phyloP scores from a whole-genome alignment of 2,797 vertebrate species.

The Mus spretus region DNA sequence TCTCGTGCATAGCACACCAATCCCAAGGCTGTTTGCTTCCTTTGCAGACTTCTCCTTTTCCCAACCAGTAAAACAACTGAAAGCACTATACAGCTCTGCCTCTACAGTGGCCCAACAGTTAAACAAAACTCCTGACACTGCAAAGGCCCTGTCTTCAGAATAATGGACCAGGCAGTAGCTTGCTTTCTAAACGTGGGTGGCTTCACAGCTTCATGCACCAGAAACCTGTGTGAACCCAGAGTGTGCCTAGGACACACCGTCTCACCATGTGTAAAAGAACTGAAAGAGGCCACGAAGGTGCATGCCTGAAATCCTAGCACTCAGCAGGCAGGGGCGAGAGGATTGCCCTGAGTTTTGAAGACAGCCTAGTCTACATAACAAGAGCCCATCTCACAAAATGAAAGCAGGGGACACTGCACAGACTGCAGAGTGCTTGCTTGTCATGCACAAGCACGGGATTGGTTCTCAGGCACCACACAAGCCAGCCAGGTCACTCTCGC shows the following conservation, averaged over 20 bases:
- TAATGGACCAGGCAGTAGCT: background rate
- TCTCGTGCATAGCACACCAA: background rate
- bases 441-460: background rate
- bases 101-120: conserved; percentile 26
- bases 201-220: background rate
- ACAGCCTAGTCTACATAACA: background rate
- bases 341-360: background rate
- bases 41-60: background rate
- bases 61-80: background rate
- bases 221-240: background rate
- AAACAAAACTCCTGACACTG: background rate
- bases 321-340: background rate
- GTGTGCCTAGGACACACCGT: background rate
- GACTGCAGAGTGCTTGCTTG: background rate
- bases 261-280: background rate
- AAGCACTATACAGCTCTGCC: conserved; percentile 1
- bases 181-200: background rate
- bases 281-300: background rate
- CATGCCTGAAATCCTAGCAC: background rate
- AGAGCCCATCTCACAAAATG: background rate
- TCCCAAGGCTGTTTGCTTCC: background rate
- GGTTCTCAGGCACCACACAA: background rate
- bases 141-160: background rate
- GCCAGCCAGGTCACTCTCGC: background rate
- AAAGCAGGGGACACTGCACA: background rate